phyloP scores from a whole-genome alignment of 2,888 invertebrate species.

The Athetis lepigone region DNA sequence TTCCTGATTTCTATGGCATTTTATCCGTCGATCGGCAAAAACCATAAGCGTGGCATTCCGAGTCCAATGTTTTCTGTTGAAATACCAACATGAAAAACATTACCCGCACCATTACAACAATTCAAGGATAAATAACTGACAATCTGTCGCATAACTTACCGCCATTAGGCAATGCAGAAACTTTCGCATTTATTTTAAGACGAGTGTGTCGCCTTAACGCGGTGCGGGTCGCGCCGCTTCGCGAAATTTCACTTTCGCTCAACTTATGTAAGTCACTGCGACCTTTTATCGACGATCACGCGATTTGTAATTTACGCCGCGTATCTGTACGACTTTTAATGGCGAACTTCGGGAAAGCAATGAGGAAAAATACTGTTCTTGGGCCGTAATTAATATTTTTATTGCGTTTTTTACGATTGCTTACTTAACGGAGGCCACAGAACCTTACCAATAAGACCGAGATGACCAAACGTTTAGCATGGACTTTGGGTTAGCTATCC shows the following conservation, averaged over 20 bases:
- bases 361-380: constrained; percentile 1
- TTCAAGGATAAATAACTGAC: constrained; percentile 47
- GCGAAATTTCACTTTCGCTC: constrained; percentile 84
- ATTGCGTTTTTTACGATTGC: background rate
- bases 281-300: constrained; percentile 73
- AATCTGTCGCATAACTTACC: constrained; percentile 10
- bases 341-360: constrained; percentile 5
- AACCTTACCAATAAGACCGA: too few species aligned
- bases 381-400: background rate
- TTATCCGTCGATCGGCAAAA: background rate
- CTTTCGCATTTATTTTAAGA: constrained; percentile 23
- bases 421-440: too few species aligned
- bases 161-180: constrained; percentile 19
- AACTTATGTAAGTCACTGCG: constrained; percentile 81
- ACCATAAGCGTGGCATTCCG: constrained; percentile 2
- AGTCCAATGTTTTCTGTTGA: constrained; percentile 18
- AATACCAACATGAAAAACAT: constrained; percentile 12
- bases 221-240: constrained; percentile 51
- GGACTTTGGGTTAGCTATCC: too few species aligned
- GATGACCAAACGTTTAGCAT: too few species aligned
- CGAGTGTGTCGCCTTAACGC: constrained; percentile 66
- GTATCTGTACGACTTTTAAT: constrained; percentile 17
- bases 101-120: constrained; percentile 38
- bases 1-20: background rate
- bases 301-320: constrained; percentile 51